Percentiles rank a stretch among this genome's conserved stretches.
Conservation (phyloP, 2,888 invertebrate species). For the Ophion ellenae region DNA sequence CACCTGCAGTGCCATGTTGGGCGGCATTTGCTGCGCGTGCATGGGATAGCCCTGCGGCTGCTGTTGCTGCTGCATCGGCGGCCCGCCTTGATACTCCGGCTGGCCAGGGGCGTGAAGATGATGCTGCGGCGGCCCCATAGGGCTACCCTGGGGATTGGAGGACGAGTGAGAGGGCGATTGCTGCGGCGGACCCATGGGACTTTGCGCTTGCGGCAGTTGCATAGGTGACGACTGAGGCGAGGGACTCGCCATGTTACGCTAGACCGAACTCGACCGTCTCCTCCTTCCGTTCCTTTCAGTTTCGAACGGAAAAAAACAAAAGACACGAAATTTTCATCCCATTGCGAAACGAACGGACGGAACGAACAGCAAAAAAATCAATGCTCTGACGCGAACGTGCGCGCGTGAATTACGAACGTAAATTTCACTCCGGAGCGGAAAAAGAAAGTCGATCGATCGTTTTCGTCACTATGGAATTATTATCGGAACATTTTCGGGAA, state of each 20-base stretch:
- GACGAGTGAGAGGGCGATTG: conserved; percentile 87
- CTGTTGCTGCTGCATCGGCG: conserved; percentile 69
- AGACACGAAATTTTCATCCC: not conserved
- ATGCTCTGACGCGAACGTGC: conserved; percentile 6
- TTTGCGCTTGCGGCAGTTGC: conserved; percentile 94
- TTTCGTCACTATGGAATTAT: not conserved
- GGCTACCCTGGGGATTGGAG: conserved; percentile 82
- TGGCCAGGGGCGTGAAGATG: conserved; percentile 80
- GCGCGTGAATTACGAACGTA: not conserved
- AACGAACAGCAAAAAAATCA: not conserved
- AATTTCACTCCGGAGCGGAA: not conserved
- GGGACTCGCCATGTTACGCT: conserved; percentile 89
- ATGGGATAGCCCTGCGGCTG: conserved; percentile 79
- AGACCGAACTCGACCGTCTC: conserved; percentile 72
- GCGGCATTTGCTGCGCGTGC: conserved; percentile 80
- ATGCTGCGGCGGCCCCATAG: conserved; percentile 84
- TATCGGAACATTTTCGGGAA: not conserved
- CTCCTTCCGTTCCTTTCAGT: conserved; percentile 64
- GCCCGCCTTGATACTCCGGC: conserved; percentile 72
- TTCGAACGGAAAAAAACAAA: not conserved
- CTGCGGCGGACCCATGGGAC: conserved; percentile 94
- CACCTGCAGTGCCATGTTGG: conserved; percentile 80
- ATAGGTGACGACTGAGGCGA: conserved; percentile 94
- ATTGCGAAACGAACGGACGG: not conserved
- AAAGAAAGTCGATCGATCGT: not conserved